These are phyloP conservation scores for Drosophila lowei DNA, from an alignment of 1,140 invertebrate genomes.

Conservation along the genomic window DNA sequence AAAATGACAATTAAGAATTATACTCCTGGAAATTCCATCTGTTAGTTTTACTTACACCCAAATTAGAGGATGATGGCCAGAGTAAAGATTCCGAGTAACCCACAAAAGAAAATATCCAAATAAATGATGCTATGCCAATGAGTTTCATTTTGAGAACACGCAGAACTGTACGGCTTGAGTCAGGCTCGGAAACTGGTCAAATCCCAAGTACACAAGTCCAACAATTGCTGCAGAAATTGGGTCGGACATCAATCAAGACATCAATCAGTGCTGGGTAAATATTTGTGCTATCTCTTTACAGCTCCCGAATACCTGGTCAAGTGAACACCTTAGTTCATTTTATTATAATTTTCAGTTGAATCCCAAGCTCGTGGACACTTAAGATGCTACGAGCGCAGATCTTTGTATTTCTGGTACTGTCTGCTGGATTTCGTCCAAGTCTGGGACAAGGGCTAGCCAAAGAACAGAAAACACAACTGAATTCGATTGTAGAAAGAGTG, in stretches of 20 bases:
- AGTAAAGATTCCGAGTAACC: slow-evolving; percentile 13
- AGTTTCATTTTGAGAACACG: slow-evolving; percentile 20
- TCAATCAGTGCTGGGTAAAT: slow-evolving; percentile 59
- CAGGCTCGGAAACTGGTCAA: slow-evolving; percentile 29
- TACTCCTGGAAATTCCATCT: not conserved
- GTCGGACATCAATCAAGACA: slow-evolving; percentile 61
- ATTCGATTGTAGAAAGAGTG: slow-evolving; percentile 25
- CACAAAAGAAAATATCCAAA: not conserved
- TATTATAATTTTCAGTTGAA: slow-evolving; percentile 18
- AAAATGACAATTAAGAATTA: too few relatives aligned
- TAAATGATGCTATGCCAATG: not conserved
- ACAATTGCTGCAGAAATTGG: slow-evolving; percentile 36
- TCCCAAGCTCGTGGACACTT: not conserved
- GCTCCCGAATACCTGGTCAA: not conserved
- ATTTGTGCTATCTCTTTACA: slow-evolving; percentile 58
- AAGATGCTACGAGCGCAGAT: slow-evolving; percentile 53
- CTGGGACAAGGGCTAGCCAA: not conserved
- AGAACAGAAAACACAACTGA: slow-evolving; percentile 22
- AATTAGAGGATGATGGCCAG: slow-evolving; percentile 45
- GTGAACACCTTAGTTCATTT: slow-evolving; percentile 13
- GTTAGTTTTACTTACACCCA: slow-evolving; percentile 31
- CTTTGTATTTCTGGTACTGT: slow-evolving; percentile 33
- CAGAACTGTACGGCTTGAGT: slow-evolving; percentile 24
- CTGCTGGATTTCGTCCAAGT: slow-evolving; percentile 5
- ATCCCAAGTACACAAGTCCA: slow-evolving; percentile 13